phyloP scores from a whole-genome alignment of 2,888 invertebrate genomes.

The Torymus auratus region DNA sequence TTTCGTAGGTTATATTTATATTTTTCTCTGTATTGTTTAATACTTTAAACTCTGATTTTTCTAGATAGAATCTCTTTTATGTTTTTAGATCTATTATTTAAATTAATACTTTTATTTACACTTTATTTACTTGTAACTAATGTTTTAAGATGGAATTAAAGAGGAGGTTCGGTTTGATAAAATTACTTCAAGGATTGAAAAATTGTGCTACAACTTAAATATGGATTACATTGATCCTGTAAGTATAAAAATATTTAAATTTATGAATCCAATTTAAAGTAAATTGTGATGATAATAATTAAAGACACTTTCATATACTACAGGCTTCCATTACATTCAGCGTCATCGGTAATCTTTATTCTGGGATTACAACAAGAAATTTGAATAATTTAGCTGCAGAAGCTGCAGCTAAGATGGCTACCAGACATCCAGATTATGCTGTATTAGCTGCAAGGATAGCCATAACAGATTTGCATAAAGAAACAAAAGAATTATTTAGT shows the following conservation, averaged over 20 bases:
- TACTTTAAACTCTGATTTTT: neutral
- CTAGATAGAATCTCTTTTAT: no score
- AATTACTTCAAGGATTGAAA: slow-evolving; percentile 96
- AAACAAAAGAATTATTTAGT: slow-evolving; percentile 95
- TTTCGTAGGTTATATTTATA: slow-evolving; percentile 23
- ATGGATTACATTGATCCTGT: slow-evolving; percentile 98
- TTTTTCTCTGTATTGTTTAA: no score
- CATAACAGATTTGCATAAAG: slow-evolving; percentile 98
- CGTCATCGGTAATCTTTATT: slow-evolving; percentile 96
- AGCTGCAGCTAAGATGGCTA: slow-evolving; percentile 98
- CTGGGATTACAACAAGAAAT: slow-evolving; percentile 97
- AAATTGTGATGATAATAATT: no score
- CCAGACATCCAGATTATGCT: slow-evolving; percentile 98
- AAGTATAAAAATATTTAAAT: slow-evolving; percentile 74
- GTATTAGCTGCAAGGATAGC: slow-evolving; percentile 93
- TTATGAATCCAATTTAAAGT: slow-evolving; percentile 16
- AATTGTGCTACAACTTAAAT: slow-evolving; percentile 96
- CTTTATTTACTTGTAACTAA: slow-evolving; percentile 35
- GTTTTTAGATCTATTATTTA: no score
- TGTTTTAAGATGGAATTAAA: slow-evolving; percentile 86
- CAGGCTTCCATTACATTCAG: slow-evolving; percentile 90
- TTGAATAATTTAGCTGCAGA: slow-evolving; percentile 98
- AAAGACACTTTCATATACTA: no score
- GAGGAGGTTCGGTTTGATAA: slow-evolving; percentile 98
- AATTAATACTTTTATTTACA: neutral